Conservation (phyloP, 2,797 vertebrate species). For the Tangara arthus region DNA sequence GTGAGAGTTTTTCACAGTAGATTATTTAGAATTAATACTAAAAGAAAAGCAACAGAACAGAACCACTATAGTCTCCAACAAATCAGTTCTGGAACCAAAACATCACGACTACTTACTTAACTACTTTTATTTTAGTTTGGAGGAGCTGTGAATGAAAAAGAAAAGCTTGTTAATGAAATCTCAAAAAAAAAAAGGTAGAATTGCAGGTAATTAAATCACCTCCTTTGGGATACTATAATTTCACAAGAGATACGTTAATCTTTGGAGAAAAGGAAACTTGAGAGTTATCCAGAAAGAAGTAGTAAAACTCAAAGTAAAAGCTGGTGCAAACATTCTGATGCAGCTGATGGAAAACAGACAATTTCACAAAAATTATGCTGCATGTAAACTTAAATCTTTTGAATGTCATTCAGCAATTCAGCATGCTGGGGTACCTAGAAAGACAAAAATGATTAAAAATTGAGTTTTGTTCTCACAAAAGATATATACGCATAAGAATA, state of each 20-base stretch:
- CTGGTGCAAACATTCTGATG: not conserved
- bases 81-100: constrained; percentile 7
- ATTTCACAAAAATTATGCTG: not conserved
- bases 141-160: not conserved
- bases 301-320: not conserved
- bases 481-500: not conserved
- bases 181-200: not conserved
- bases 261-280: not conserved
- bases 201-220: not conserved
- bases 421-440: not conserved
- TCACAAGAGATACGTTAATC: not conserved
- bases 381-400: not conserved
- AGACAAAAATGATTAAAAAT: not conserved
- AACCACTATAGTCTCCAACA: not conserved
- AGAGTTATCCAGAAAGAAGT: not conserved
- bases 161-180: not conserved
- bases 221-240: not conserved
- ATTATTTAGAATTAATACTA: constrained; percentile 39
- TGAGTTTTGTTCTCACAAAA: not conserved
- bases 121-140: not conserved
- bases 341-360: not conserved
- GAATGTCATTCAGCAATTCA: not conserved
- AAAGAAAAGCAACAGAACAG: not conserved
- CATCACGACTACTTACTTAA: not conserved
- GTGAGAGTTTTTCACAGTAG: constrained; percentile 6